Conservation (phyloP, 1,140 invertebrate species). For the Achroia grisella region DNA sequence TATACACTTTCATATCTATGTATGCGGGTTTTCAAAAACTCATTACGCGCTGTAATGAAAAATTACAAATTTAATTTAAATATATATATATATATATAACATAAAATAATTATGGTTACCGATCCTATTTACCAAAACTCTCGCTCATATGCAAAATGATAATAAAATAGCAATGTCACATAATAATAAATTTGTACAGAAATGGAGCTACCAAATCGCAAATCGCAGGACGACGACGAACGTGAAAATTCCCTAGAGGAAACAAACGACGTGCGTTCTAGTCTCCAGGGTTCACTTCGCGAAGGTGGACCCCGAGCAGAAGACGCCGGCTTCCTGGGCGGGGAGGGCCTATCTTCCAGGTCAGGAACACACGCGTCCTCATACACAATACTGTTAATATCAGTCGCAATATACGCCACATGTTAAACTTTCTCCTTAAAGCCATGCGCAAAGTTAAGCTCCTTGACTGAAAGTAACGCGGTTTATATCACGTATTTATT, state of each 20-base stretch:
- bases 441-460: slow-evolving; percentile 29
- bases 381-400: slow-evolving; percentile 50
- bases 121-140: no score
- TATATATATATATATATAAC: no score
- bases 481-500: slow-evolving; percentile 32
- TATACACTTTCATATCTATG: no score
- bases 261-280: slow-evolving; percentile 59
- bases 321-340: slow-evolving; percentile 58
- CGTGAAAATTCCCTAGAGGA: slow-evolving; percentile 44
- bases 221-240: slow-evolving; percentile 54
- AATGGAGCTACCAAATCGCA: slow-evolving; percentile 68
- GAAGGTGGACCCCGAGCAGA: slow-evolving; percentile 49
- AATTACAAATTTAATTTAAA: no score
- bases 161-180: no score
- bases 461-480: slow-evolving; percentile 10
- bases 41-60: no score
- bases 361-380: slow-evolving; percentile 15
- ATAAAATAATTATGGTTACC: no score
- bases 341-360: slow-evolving; percentile 30
- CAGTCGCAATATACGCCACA: slow-evolving; percentile 34
- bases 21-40: no score
- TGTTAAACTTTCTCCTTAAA: slow-evolving; percentile 43
- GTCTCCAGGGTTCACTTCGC: slow-evolving; percentile 59
- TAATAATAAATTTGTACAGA: slow-evolving; percentile 27
- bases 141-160: no score